A percentile compares a stretch with the other conserved stretches of the same genome.
Conservation (phyloP, 2,888 invertebrate genomes). For the Poecilus cupreus region DNA sequence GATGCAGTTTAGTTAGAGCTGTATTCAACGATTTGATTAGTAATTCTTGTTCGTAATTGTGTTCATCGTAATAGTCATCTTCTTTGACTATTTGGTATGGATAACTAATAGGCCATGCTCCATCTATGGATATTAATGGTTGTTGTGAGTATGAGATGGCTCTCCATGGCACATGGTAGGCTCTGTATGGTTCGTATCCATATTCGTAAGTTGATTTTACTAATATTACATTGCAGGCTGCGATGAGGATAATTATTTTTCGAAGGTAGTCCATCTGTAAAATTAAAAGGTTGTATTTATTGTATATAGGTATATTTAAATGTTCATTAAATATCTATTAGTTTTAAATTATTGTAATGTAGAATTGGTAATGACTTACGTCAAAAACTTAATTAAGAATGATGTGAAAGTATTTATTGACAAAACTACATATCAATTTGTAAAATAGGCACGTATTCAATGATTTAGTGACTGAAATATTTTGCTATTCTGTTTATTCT, state of each 20-base stretch:
- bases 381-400: background rate
- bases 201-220: background rate
- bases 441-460: too few species aligned
- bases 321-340: background rate
- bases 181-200: background rate
- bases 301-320: background rate
- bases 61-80: background rate
- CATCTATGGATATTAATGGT: conserved; percentile 6
- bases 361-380: background rate
- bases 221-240: background rate
- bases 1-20: background rate
- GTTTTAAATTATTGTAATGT: background rate
- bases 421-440: background rate
- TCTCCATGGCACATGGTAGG: background rate
- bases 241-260: conserved; percentile 26
- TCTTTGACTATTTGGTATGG: background rate
- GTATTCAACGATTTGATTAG: background rate
- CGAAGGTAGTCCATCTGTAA: conserved; percentile 43
- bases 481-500: too few species aligned
- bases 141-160: conserved; percentile 8
- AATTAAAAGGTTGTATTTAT: background rate
- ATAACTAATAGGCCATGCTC: background rate
- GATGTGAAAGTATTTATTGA: background rate
- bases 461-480: too few species aligned
- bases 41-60: background rate